Evolutionary conservation across 2,113 vertebrate genomes (phyloP).

Genomic region (Leptosomus discolor): DNA sequence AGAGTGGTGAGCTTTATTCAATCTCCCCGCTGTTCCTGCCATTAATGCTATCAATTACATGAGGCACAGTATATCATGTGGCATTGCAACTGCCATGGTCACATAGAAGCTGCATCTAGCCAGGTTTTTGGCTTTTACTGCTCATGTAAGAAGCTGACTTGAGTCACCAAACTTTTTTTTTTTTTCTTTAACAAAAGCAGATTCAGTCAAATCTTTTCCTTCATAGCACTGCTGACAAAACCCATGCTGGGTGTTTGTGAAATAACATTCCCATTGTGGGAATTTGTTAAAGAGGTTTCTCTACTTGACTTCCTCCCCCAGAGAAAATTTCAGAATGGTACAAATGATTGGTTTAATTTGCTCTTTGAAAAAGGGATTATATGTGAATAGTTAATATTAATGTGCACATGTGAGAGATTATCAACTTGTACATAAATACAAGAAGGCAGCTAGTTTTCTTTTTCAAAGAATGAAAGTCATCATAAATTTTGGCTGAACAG

Average conservation of each 20-base stretch:
- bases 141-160: background rate
- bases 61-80: rapidly evolving
- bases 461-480: background rate
- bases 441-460: background rate
- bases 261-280: background rate
- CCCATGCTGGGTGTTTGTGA: background rate
- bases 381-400: background rate
- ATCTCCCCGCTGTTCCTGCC: background rate
- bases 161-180: background rate
- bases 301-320: background rate
- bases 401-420: background rate
- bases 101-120: background rate
- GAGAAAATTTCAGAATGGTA: background rate
- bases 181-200: background rate
- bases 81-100: background rate
- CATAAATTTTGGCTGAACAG: background rate
- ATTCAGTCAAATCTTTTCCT: background rate
- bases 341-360: background rate
- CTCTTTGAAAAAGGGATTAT: background rate
- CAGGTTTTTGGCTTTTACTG: background rate
- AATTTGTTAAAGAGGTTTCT: background rate
- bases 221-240: background rate
- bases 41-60: background rate
- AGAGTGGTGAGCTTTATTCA: background rate
- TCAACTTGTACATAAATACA: background rate